A percentile compares a stretch with the other conserved stretches of the same genome.
Conservation (phyloP, 1,140 invertebrate genomes). For the Drosophila littoralis region DNA sequence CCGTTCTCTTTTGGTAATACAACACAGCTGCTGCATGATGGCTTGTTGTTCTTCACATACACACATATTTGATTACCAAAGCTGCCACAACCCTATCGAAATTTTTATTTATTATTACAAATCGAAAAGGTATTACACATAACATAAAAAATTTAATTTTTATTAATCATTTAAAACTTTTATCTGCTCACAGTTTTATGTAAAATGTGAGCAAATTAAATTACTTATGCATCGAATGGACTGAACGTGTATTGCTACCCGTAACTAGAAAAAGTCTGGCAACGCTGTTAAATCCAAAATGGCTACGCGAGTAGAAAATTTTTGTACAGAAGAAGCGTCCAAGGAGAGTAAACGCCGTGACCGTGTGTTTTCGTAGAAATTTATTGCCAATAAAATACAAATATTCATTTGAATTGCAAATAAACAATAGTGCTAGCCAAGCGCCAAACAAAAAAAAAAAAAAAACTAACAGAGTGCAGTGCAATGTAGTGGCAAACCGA, state of each 20-base stretch:
- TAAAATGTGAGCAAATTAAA: neutral
- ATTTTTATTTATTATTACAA: neutral
- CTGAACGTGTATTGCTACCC: conserved; percentile 28
- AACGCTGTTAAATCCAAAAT: conserved; percentile 64
- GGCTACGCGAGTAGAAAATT: conserved; percentile 64
- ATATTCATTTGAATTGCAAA: conserved; percentile 53
- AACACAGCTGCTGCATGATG: conserved; percentile 44
- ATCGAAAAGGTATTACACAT: neutral
- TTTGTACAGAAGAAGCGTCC: conserved; percentile 72
- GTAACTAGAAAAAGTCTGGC: conserved; percentile 17
- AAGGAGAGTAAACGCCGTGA: conserved; percentile 73
- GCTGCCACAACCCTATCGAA: conserved; percentile 9
- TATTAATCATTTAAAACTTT: neutral
- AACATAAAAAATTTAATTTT: neutral
- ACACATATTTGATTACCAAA: neutral
- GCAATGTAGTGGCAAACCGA: conserved; percentile 4
- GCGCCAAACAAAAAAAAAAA: conserved; percentile 23
- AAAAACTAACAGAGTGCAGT: conserved; percentile 18
- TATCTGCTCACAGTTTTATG: neutral
- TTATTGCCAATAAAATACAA: conserved; percentile 53
- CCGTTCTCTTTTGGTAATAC: conserved; percentile 9
- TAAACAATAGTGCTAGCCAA: conserved; percentile 45
- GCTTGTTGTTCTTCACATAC: neutral
- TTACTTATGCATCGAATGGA: neutral
- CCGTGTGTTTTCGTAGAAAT: conserved; percentile 65